A percentile compares a stretch with the other conserved stretches of the same genome.
Conservation (phyloP, 2,797 vertebrate species). For the Vireo griseus region DNA sequence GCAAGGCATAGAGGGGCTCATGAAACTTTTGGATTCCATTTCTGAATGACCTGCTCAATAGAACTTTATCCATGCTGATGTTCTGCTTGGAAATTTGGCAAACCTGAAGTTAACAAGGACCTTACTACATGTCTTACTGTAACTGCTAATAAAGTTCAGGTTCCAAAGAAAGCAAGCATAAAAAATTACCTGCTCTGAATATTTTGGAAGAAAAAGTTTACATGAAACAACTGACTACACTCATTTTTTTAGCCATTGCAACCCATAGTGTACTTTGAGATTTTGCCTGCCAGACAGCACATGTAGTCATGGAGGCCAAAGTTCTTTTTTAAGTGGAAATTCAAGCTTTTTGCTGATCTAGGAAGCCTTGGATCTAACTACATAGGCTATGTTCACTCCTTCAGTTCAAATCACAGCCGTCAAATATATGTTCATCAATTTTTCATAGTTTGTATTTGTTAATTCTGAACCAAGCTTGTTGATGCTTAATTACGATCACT, state of each 20-base stretch:
- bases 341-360: background rate
- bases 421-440: background rate
- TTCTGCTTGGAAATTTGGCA: background rate
- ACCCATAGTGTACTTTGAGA: background rate
- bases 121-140: background rate
- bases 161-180: background rate
- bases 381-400: background rate
- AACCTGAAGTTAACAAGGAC: background rate
- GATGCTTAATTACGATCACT: background rate
- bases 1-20: background rate
- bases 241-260: background rate
- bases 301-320: background rate
- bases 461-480: background rate
- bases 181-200: background rate
- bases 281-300: background rate
- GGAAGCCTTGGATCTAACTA: background rate
- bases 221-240: background rate
- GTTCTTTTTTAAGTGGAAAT: background rate
- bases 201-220: background rate
- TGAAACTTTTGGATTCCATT: background rate
- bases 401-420: background rate
- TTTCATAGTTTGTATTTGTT: background rate
- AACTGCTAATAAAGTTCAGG: background rate
- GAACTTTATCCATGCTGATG: background rate
- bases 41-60: background rate